Evolutionary conservation across 2,888 invertebrate species (phyloP).

Genomic region (Cantharis nigra): DNA sequence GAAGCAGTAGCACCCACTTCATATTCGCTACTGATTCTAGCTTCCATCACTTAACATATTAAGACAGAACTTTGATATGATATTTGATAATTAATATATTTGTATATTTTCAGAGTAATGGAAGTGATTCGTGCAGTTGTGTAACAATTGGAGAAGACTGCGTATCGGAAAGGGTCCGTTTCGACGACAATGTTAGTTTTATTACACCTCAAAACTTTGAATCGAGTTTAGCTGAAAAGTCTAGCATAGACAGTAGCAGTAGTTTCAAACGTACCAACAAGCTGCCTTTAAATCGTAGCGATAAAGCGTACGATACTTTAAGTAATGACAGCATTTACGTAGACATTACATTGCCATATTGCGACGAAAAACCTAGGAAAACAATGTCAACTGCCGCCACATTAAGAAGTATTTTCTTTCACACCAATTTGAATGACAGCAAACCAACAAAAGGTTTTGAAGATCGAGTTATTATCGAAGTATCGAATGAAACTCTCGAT

Average conservation of each 20-base stretch:
- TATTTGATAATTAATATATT: background rate
- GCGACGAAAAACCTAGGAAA: conserved; percentile 48
- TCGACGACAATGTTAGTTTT: conserved; percentile 68
- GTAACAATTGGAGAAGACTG: conserved; percentile 59
- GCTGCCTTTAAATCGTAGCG: conserved; percentile 26
- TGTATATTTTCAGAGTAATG: conserved; percentile 49
- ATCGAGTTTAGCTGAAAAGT: conserved; percentile 52
- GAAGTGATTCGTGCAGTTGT: conserved; percentile 56
- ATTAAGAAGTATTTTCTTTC: conserved; percentile 61
- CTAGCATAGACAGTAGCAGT: conserved; percentile 53
- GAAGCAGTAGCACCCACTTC: background rate
- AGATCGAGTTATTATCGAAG: conserved; percentile 51
- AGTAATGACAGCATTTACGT: conserved; percentile 53
- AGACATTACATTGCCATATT: conserved; percentile 46
- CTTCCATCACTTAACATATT: background rate
- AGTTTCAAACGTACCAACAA: conserved; percentile 48
- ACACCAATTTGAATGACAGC: conserved; percentile 48
- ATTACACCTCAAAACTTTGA: conserved; percentile 53
- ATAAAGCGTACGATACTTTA: conserved; percentile 46
- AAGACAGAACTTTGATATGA: background rate
- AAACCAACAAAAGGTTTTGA: conserved; percentile 48
- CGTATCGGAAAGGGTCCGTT: conserved; percentile 66
- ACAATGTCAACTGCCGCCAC: conserved; percentile 58
- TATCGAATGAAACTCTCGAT: conserved; percentile 51
- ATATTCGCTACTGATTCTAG: background rate